A percentile compares a stretch with the other conserved stretches of the same genome.
Evolutionary conservation across 2,888 invertebrate genomes (phyloP).

Genomic region (Limenitis camilla): DNA sequence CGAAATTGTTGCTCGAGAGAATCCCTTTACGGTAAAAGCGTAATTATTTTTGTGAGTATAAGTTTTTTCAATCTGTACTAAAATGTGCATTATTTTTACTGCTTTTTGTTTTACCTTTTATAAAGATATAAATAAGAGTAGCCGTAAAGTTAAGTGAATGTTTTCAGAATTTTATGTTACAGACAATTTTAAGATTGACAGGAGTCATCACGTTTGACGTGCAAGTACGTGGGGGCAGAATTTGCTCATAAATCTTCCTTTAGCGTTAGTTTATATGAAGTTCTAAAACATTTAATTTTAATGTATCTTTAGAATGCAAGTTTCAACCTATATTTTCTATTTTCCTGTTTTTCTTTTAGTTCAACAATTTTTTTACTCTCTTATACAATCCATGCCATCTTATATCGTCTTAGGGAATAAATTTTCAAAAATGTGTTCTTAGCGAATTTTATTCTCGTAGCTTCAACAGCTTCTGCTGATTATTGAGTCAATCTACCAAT

Average conservation of each 20-base stretch:
- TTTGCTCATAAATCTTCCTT: constrained; percentile 60
- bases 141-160: constrained; percentile 8
- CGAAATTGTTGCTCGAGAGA: constrained; percentile 11
- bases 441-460: too few species aligned
- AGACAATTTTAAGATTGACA: constrained; percentile 57
- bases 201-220: constrained; percentile 56
- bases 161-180: constrained; percentile 32
- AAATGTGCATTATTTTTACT: constrained; percentile 7
- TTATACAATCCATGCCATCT: too few species aligned
- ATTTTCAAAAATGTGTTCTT: too few species aligned
- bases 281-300: neutral
- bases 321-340: too few species aligned
- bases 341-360: too few species aligned
- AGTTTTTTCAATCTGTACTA: constrained; percentile 6
- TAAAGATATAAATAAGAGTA: constrained; percentile 5
- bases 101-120: neutral
- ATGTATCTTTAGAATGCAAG: too few species aligned
- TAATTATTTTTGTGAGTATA: constrained; percentile 7
- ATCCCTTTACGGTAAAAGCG: constrained; percentile 6
- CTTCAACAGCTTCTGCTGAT: too few species aligned
- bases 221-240: constrained; percentile 47
- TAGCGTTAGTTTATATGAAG: constrained; percentile 41
- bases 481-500: too few species aligned
- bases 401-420: too few species aligned
- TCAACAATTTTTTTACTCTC: too few species aligned